Conservation (phyloP, 2,113 vertebrate genomes). For the Suncus etruscus region DNA sequence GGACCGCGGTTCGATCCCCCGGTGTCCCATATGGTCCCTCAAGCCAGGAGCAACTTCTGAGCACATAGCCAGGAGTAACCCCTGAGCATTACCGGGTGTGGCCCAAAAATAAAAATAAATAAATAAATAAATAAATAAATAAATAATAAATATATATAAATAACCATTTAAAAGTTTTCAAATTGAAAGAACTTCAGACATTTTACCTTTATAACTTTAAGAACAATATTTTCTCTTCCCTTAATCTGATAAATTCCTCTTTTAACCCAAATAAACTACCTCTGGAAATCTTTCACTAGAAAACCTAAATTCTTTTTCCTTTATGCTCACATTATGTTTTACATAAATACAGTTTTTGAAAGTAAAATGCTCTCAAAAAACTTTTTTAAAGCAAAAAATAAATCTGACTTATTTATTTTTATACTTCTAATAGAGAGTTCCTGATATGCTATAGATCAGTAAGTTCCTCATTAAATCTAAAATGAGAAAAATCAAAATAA, state of each 20-base stretch:
- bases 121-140: no score
- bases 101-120: no score
- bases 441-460: background rate
- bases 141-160: no score
- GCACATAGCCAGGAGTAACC: no score
- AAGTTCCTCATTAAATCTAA: slow-evolving; percentile 41
- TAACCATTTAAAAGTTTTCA: no score
- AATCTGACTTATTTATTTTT: slow-evolving; percentile 37
- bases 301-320: slow-evolving; percentile 51
- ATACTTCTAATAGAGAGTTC: slow-evolving; percentile 16
- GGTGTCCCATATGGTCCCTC: no score
- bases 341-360: slow-evolving; percentile 45
- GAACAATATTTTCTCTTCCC: slow-evolving; percentile 38
- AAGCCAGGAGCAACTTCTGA: no score
- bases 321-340: slow-evolving; percentile 52
- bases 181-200: background rate
- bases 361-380: no score
- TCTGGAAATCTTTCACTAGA: slow-evolving; percentile 49
- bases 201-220: slow-evolving; percentile 1
- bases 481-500: slow-evolving; percentile 64
- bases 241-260: slow-evolving; percentile 44
- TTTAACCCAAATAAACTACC: slow-evolving; percentile 65
- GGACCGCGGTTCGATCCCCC: no score
- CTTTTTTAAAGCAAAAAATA: slow-evolving; percentile 51
- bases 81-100: no score